Evolutionary conservation across 2,797 vertebrate genomes (phyloP).

Genomic region (Tachyglossus aculeatus): DNA sequence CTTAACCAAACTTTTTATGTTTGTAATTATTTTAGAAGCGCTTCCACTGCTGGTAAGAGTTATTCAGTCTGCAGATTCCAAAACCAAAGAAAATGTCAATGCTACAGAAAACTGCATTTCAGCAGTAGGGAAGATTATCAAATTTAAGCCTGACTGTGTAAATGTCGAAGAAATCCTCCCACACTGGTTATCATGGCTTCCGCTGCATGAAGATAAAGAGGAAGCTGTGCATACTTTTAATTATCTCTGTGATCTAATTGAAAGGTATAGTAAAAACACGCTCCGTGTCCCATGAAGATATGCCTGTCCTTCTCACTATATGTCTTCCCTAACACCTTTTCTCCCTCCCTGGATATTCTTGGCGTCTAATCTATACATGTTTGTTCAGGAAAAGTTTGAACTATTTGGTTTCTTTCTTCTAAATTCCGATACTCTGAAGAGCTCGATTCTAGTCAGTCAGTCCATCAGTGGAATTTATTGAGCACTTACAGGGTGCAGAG

Average conservation of each 20-base stretch:
- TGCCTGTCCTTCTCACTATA: too few species aligned
- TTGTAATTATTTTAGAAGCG: slow-evolving; percentile 80
- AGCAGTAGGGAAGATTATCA: slow-evolving; percentile 95
- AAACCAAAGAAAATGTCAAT: slow-evolving; percentile 94
- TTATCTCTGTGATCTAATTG: slow-evolving; percentile 96
- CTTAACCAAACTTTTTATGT: slow-evolving; percentile 2
- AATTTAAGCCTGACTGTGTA: slow-evolving; percentile 92
- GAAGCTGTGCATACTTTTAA: slow-evolving; percentile 96
- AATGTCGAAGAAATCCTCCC: slow-evolving; percentile 92
- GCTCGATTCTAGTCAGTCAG: too few species aligned
- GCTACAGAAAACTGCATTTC: slow-evolving; percentile 99
- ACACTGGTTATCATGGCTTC: slow-evolving; percentile 98
- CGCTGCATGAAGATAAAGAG: slow-evolving; percentile 98
- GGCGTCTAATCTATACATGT: not conserved
- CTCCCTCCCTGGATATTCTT: not conserved
- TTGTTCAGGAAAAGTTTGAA: not conserved
- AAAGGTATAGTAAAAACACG: slow-evolving; percentile 80
- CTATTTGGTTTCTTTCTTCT: not conserved
- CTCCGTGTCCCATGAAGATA: too few species aligned
- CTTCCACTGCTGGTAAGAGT: slow-evolving; percentile 91
- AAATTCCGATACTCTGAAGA: not conserved
- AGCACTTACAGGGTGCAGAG: too few species aligned
- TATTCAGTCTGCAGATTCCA: slow-evolving; percentile 92
- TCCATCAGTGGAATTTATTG: too few species aligned
- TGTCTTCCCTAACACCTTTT: too few species aligned